These are phyloP conservation scores for Eupelmus urozonus DNA, from an alignment of 2,888 invertebrate species.

Conservation along the genomic window DNA sequence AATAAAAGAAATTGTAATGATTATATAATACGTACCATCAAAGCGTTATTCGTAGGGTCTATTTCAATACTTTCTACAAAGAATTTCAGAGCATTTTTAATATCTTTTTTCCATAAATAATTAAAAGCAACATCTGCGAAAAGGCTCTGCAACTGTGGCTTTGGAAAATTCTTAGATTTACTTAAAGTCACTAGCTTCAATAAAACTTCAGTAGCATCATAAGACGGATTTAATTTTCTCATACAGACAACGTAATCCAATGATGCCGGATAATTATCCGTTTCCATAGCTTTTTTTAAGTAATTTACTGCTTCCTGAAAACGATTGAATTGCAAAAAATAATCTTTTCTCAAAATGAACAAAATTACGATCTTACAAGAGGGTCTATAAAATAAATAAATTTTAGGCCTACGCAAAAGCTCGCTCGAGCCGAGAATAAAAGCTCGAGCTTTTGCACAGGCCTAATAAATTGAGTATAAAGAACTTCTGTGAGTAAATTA, in stretches of 20 bases:
- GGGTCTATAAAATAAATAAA: neutral
- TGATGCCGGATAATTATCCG: conserved; percentile 30
- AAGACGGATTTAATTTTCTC: neutral
- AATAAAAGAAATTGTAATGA: too few relatives aligned
- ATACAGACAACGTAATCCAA: conserved; percentile 25
- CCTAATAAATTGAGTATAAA: too few relatives aligned
- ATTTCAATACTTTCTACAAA: neutral
- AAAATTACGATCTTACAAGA: too few relatives aligned
- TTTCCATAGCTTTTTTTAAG: conserved; percentile 28
- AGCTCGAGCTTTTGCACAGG: too few relatives aligned
- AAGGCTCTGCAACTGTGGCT: conserved; percentile 10
- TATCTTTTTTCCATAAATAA: conserved; percentile 4
- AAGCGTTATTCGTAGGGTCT: neutral
- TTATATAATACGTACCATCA: neutral
- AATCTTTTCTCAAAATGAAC: too few relatives aligned
- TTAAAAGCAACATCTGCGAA: conserved; percentile 20
- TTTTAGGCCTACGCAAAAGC: too few relatives aligned
- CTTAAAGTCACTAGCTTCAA: conserved; percentile 1
- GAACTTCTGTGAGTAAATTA: too few relatives aligned
- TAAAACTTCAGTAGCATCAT: conserved; percentile 13
- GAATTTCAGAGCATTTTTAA: neutral
- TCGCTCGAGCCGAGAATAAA: too few relatives aligned
- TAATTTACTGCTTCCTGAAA: conserved; percentile 35
- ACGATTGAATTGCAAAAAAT: neutral
- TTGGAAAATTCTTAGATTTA: conserved; percentile 26